phyloP scores from a whole-genome alignment of 2,888 invertebrate genomes.

The Hypolimnas misippus region DNA sequence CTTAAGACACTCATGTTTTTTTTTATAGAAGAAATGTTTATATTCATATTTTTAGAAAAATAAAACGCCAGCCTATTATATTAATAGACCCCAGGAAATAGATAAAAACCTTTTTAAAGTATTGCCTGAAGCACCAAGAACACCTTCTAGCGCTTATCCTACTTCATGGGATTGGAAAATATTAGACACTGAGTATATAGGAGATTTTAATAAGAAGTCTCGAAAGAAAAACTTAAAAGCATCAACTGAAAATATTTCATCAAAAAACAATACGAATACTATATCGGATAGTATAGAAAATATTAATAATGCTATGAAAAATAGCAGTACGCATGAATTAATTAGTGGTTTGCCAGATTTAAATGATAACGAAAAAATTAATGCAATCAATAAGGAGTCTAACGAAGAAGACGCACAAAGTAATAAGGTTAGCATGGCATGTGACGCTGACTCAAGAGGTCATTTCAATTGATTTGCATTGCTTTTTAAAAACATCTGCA shows the following conservation, averaged over 20 bases:
- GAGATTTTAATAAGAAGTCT: slow-evolving; percentile 72
- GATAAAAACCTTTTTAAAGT: slow-evolving; percentile 88
- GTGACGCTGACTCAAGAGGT: slow-evolving; percentile 54
- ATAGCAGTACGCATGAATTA: slow-evolving; percentile 75
- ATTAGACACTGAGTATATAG: slow-evolving; percentile 79
- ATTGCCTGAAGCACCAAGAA: slow-evolving; percentile 92
- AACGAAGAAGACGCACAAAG: slow-evolving; percentile 51
- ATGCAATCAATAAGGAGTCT: slow-evolving; percentile 47
- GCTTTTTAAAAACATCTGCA: slow-evolving; percentile 71
- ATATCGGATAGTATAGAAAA: slow-evolving; percentile 66
- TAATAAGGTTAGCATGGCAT: slow-evolving; percentile 70
- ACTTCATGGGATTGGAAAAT: slow-evolving; percentile 89
- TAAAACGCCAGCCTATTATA: slow-evolving; percentile 91
- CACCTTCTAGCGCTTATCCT: slow-evolving; percentile 88
- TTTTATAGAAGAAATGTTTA: too few species aligned
- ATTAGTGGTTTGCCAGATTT: slow-evolving; percentile 74
- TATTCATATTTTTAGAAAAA: slow-evolving; percentile 86
- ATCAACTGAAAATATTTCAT: slow-evolving; percentile 75
- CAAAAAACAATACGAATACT: slow-evolving; percentile 73
- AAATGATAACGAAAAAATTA: slow-evolving; percentile 57
- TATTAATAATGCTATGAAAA: slow-evolving; percentile 64
- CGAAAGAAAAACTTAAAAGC: slow-evolving; percentile 69
- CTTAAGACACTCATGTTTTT: too few species aligned
- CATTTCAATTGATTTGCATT: slow-evolving; percentile 69
- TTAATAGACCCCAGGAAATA: slow-evolving; percentile 89